phyloP scores from a whole-genome alignment of 2,888 invertebrate genomes.

The Drosophila seclusa region DNA sequence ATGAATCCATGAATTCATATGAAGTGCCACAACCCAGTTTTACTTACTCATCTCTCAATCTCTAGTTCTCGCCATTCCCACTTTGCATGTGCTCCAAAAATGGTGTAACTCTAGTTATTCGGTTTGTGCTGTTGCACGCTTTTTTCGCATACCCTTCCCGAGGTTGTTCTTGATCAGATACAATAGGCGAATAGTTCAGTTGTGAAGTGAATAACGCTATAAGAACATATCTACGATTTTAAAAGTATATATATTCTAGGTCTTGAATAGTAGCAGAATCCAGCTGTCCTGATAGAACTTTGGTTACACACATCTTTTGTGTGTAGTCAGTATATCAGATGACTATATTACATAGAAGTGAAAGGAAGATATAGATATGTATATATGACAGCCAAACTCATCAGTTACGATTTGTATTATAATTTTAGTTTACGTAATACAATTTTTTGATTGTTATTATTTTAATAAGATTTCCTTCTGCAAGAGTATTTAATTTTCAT shows the following conservation, averaged over 20 bases:
- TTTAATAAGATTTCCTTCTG: not conserved
- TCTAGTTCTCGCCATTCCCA: not conserved
- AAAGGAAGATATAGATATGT: not conserved
- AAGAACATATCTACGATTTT: not conserved
- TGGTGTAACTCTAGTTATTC: constrained; percentile 52
- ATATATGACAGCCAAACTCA: not conserved
- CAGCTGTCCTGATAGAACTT: not conserved
- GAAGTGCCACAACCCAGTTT: constrained; percentile 67
- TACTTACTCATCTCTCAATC: constrained; percentile 29
- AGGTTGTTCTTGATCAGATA: not conserved
- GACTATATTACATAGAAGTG: not conserved
- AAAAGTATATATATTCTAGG: not conserved
- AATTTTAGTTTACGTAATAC: not conserved
- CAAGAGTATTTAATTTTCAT: not conserved
- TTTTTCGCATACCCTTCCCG: not conserved
- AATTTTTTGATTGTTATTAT: not conserved
- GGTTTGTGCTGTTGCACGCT: constrained; percentile 2
- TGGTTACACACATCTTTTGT: not conserved
- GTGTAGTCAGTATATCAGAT: not conserved
- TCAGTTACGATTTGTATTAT: not conserved
- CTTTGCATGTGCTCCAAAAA: constrained; percentile 14
- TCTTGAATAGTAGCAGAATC: not conserved
- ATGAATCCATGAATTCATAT: constrained; percentile 65
- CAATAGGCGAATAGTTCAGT: not conserved
- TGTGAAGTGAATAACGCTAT: not conserved